Evolutionary conservation across 1,140 invertebrate genomes (phyloP), one percentile per base, ranked within the genome.

Genomic region (Drosophila eugracilis): DNA sequence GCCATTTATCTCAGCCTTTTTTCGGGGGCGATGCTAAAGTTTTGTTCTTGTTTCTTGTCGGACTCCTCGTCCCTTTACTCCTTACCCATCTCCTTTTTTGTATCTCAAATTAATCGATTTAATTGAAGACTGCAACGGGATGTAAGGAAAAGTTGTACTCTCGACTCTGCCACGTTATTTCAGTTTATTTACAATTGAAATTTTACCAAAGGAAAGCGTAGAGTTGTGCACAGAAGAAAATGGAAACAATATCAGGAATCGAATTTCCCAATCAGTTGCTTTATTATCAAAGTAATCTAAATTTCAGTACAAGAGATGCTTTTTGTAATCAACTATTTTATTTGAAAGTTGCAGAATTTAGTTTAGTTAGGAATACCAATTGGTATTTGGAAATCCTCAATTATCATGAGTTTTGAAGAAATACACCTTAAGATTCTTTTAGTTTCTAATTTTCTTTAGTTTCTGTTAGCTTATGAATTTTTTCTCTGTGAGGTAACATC

Each of bases 71-170:
- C 30, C 12, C 30, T 32, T 32, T 12, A 32, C 4, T 30, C 12
- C 4, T 30, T 71, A n/a, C n/a, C n/a, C n/a, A n/a, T 57, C 24
- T 58, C 36, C 30, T 63, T 63, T 66, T 71, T 76, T 75, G 60
- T 65, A 36, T 62, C 55, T 67, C 59, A 69, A 88, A 81, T 88
- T 85, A 85, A 85, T 85, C 81, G 81, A 86, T 85, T 85, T 86
- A 85, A 85, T 85, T 86, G 73, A 86, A 85, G 77, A 70, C 45
- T 71, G 42, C 34, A 63, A 70, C 42, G 52, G 28, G 28, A 69
- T 48, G 50, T 19, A 79, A 49, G 50, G n/a, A 41, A 66, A 57
- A 83, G 39, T 80, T 80, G 41, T 34, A 7, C 39, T 74, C 42
- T 74, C 42, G n/a, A 24, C 17, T 41, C 49, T 50, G 54, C 36